Percentiles rank a stretch among this genome's conserved stretches.
These are phyloP conservation scores for Thunnus albacares DNA, from an alignment of 2,797 vertebrate species.

Conservation along the genomic window DNA sequence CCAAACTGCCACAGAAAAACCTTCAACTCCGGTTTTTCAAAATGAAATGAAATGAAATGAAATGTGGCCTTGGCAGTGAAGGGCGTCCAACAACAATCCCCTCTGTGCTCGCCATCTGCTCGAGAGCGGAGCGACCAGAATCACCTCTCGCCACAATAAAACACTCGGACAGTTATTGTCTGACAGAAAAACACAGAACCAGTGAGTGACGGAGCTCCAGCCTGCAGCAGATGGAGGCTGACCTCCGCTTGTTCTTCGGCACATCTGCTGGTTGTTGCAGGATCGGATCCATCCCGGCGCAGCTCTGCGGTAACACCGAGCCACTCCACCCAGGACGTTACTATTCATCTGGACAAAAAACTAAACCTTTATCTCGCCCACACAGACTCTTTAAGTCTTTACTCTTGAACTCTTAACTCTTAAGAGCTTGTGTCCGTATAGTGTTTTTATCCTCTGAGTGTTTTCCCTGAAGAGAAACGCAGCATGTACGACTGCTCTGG, in stretches of 20 bases:
- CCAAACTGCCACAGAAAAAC: conserved; percentile 7
- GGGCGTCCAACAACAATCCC: conserved; percentile 63
- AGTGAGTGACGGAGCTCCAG: not conserved
- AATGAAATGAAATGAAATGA: conserved; percentile 47
- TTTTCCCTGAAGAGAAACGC: no score
- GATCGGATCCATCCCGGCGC: conserved; percentile 11
- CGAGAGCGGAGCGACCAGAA: conserved; percentile 35
- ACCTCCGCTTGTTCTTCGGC: conserved; percentile 36
- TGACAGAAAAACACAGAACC: conserved; percentile 11
- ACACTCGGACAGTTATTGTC: conserved; percentile 24
- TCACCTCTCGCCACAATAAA: conserved; percentile 56
- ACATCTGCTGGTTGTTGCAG: conserved; percentile 23
- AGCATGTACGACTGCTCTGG: no score
- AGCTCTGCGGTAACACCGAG: not conserved
- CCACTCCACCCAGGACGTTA: no score
- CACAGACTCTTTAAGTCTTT: no score
- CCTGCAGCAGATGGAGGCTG: conserved; percentile 39
- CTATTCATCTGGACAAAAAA: no score
- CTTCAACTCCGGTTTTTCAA: conserved; percentile 37
- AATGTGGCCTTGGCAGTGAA: conserved; percentile 67
- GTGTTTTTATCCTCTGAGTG: no score
- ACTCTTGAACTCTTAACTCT: no score
- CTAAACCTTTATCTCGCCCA: no score
- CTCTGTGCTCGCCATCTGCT: conserved; percentile 77
- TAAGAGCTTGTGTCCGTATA: no score